A percentile compares a stretch with the other conserved stretches of the same genome.
These are phyloP conservation scores for Dunckerocampus dactyliophorus DNA, from an alignment of 2,113 vertebrate species.

Conservation along the genomic window DNA sequence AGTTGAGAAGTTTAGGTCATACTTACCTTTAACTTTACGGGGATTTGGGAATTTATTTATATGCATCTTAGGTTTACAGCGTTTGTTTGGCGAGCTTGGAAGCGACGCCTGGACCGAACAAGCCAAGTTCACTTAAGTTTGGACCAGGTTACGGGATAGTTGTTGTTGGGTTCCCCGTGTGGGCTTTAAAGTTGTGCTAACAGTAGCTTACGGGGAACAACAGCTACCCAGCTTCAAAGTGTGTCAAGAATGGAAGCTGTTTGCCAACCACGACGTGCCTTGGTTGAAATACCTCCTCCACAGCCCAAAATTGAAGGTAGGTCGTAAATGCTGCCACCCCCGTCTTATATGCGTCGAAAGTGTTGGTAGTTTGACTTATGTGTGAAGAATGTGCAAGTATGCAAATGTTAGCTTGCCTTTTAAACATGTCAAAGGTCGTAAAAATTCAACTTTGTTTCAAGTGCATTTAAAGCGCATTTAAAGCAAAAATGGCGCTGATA, in stretches of 20 bases:
- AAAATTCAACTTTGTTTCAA: not conserved
- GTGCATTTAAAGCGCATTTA: too few species aligned
- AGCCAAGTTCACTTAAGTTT: not conserved
- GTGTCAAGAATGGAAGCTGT: conserved; percentile 50
- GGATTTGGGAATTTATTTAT: not conserved
- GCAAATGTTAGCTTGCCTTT: not conserved
- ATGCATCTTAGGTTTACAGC: fast-evolving
- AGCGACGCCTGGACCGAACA: not conserved
- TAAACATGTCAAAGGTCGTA: not conserved
- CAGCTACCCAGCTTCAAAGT: conserved; percentile 1
- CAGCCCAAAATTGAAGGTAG: conserved; percentile 70
- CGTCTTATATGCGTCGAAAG: too few species aligned
- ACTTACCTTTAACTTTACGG: not conserved
- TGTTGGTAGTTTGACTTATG: too few species aligned
- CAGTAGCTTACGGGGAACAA: conserved; percentile 29
- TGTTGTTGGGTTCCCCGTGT: conserved; percentile 9
- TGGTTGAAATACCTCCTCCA: conserved; percentile 70
- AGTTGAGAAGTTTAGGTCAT: not conserved
- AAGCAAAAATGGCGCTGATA: not conserved
- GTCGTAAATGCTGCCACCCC: not conserved
- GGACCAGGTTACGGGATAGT: conserved; percentile 1
- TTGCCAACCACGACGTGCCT: conserved; percentile 56
- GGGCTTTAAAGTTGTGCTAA: conserved; percentile 56
- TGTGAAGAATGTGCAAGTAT: not conserved
- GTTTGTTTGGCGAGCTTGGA: not conserved